A percentile compares a stretch with the other conserved stretches of the same genome.
These are phyloP conservation scores for Nomia melanderi DNA, from an alignment of 1,140 invertebrate species.

Conservation along the genomic window DNA sequence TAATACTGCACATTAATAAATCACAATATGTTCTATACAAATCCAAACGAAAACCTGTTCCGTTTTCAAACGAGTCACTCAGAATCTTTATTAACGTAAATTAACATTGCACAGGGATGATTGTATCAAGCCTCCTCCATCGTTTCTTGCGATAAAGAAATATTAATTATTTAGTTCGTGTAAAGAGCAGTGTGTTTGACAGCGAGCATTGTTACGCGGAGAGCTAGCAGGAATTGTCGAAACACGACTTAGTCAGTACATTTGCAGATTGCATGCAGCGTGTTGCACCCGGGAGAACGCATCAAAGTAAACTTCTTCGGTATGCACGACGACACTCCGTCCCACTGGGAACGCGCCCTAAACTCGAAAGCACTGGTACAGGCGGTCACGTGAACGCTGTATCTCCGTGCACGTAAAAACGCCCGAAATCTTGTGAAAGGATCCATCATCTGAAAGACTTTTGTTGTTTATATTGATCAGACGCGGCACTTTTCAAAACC, in stretches of 20 bases:
- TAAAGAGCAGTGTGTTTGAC: not conserved
- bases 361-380: not conserved
- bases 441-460: not conserved
- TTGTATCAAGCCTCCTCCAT: not conserved
- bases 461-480: not conserved
- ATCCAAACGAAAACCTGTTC: too few species aligned
- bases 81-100: too few species aligned
- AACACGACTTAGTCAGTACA: slow-evolving; percentile 20
- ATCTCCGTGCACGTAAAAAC: not conserved
- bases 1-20: too few species aligned
- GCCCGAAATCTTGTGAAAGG: slow-evolving; percentile 1
- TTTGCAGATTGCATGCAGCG: slow-evolving; percentile 42
- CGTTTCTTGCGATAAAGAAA: not conserved
- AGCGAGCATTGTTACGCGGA: not conserved
- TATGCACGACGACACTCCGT: slow-evolving; percentile 24
- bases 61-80: too few species aligned
- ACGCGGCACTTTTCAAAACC: not conserved
- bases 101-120: too few species aligned
- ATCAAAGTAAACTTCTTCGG: slow-evolving; percentile 45
- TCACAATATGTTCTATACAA: too few species aligned
- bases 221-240: not conserved
- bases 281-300: slow-evolving; percentile 16
- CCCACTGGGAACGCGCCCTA: slow-evolving; percentile 11
- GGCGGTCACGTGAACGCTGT: not conserved
- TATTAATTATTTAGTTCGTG: not conserved